phyloP scores from a whole-genome alignment of 2,888 invertebrate species.

The Metacarcinus magister region DNA sequence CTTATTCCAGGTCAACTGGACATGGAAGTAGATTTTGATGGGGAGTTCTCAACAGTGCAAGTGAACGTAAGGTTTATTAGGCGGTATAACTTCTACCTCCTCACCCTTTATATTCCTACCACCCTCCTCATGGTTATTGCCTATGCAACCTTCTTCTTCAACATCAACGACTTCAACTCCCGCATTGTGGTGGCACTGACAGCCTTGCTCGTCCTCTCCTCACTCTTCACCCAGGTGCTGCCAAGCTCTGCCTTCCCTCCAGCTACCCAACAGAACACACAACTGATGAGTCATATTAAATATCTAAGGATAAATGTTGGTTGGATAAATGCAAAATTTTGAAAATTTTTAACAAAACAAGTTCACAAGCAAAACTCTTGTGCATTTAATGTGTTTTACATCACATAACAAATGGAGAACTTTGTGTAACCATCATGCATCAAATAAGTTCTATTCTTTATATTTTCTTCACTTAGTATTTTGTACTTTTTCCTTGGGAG shows the following conservation, averaged over 20 bases:
- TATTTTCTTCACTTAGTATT: no score
- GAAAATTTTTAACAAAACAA: no score
- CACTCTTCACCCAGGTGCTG: constrained; percentile 79
- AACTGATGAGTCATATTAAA: neutral
- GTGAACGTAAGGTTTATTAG: constrained; percentile 73
- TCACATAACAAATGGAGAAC: no score
- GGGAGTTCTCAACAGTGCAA: constrained; percentile 71
- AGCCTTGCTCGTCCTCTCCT: constrained; percentile 77
- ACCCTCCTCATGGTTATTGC: constrained; percentile 82
- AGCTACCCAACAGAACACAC: neutral
- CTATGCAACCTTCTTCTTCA: constrained; percentile 80
- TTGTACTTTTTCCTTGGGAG: no score
- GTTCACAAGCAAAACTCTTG: no score
- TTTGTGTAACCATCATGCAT: no score
- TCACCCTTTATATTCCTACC: constrained; percentile 87
- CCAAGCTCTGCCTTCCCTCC: neutral
- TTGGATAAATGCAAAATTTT: neutral
- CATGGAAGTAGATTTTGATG: constrained; percentile 42
- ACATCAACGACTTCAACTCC: constrained; percentile 86
- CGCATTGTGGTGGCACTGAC: constrained; percentile 87
- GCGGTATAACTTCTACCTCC: constrained; percentile 80
- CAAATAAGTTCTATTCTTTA: no score
- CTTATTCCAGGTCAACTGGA: constrained; percentile 60
- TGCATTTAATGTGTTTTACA: no score
- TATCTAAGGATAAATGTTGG: neutral